Evolutionary conservation across 30 jellyfish, hydroid and myxozoan genomes (phyloP).

Genomic region (Euphysa ruthae): DNA sequence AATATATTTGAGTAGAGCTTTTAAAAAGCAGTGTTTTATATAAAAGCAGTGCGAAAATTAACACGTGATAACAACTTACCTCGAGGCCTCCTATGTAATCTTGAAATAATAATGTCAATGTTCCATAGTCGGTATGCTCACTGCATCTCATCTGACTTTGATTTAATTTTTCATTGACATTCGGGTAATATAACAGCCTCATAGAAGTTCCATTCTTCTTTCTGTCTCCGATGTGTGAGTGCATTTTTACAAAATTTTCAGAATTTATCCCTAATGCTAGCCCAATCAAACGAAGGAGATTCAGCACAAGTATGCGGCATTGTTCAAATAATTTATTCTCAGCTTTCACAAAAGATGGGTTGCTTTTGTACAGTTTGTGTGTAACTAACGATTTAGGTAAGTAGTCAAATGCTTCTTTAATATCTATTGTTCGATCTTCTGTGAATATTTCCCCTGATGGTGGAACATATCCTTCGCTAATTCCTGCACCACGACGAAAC

Average conservation of each 20-base stretch:
- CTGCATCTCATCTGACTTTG: slow-evolving; percentile 16
- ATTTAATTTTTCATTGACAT: neutral
- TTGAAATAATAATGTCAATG: slow-evolving; percentile 26
- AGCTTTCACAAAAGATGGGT: slow-evolving; percentile 5
- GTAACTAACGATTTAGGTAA: slow-evolving; percentile 6
- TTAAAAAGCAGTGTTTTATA: no score
- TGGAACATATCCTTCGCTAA: slow-evolving; percentile 20
- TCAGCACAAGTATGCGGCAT: neutral
- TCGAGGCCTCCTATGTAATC: slow-evolving; percentile 26
- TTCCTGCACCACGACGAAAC: slow-evolving; percentile 7
- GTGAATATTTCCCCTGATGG: slow-evolving; percentile 7
- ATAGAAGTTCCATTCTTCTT: slow-evolving; percentile 12
- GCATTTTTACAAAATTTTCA: slow-evolving; percentile 7
- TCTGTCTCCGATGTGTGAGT: slow-evolving; percentile 6
- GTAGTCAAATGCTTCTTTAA: slow-evolving; percentile 31
- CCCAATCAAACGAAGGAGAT: slow-evolving; percentile 9
- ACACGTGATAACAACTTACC: no score
- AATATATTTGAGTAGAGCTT: no score
- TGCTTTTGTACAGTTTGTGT: neutral
- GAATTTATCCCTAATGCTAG: slow-evolving; percentile 9
- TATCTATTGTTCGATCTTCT: neutral
- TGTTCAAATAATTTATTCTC: slow-evolving; percentile 2
- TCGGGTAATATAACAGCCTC: slow-evolving; percentile 20
- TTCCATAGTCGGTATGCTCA: slow-evolving; percentile 37
- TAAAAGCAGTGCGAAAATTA: neutral